phyloP scores from a whole-genome alignment of 2,888 invertebrate species.

The Diarsia mendica region DNA sequence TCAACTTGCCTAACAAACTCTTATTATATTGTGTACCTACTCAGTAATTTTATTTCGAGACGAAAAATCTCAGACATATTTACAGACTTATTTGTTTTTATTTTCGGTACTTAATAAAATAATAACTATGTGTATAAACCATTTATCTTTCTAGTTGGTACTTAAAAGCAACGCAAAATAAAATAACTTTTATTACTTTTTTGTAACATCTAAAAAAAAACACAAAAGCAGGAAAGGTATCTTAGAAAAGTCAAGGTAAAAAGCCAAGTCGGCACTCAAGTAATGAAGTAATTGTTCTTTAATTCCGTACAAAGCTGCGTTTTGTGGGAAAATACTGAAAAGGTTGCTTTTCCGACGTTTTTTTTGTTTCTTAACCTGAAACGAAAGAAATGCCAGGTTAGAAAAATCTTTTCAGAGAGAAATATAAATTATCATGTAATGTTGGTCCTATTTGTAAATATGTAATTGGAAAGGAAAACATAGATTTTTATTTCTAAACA shows the following conservation, averaged over 20 bases:
- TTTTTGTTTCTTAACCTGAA: constrained; percentile 22
- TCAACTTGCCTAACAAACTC: constrained; percentile 7
- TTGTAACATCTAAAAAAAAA: constrained; percentile 11
- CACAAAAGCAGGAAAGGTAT: constrained; percentile 29
- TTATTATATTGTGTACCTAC: constrained; percentile 1
- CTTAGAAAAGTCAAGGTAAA: constrained; percentile 33
- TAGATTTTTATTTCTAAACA: background rate
- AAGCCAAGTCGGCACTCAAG: constrained; percentile 49
- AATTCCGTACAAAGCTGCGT: constrained; percentile 37
- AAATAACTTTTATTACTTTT: constrained; percentile 1
- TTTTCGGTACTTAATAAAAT: constrained; percentile 9
- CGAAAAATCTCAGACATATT: constrained; percentile 32
- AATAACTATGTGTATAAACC: background rate
- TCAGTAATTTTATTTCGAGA: constrained; percentile 34
- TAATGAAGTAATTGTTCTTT: constrained; percentile 59
- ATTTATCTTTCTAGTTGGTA: constrained; percentile 3
- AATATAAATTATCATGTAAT: constrained; percentile 17
- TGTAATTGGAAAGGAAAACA: background rate
- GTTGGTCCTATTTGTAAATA: background rate
- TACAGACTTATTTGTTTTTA: background rate
- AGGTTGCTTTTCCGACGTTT: constrained; percentile 24
- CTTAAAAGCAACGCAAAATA: constrained; percentile 14
- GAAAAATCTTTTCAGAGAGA: background rate
- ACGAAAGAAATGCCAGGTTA: constrained; percentile 7
- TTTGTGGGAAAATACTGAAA: constrained; percentile 40